Evolutionary conservation across 2,113 vertebrate species (phyloP), one percentile per base, ranked within the genome.

Genomic region (Zosterops pallidus): DNA sequence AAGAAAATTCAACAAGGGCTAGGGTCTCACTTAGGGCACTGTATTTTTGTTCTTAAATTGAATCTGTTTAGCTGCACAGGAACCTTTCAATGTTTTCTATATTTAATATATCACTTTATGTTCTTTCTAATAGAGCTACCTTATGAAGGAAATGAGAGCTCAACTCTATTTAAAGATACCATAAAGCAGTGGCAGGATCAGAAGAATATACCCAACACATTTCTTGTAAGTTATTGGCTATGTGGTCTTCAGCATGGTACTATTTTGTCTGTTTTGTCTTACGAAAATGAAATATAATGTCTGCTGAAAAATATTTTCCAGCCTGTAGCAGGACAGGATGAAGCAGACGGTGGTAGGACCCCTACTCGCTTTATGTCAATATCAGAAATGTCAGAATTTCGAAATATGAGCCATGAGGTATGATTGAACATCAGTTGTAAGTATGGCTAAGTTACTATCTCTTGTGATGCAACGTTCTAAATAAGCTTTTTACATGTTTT

Each of bases 351-450:
- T 23, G 71, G 74, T 9, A 90, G 64, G 53, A 92, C 92, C 52
- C 62, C 47, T 63, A 93, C 95, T 86, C 97, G 71, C 25, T 80
- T 91, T 25, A 96, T 96, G 95, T 97, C 96, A 23, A 72, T 98
- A 79, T 95, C 97, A 19, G 82, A 67, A 93, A 95, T 95, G 92
- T 37, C 93, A 49, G 83, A 90, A 2, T 97, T 95, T 95, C 91
- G 77, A 56, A 94, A 87, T 55, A 91, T 96, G 96, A 97, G 97
- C 72, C 96, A 96, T 44, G 97, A 98, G 97, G 97, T 97, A 97
- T 63, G 91, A 60, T 17, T 93, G 53, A 62, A 50, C 22, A 44
- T 74, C 39, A 83, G 12, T 52, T 94, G 3, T 88, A 81, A 91
- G 25, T 80, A 69, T 60, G n/a, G 20, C 8, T 11, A n/a, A 60